phyloP scores from a whole-genome alignment of 2,888 invertebrate species.

The Rhyacophila evoluta region DNA sequence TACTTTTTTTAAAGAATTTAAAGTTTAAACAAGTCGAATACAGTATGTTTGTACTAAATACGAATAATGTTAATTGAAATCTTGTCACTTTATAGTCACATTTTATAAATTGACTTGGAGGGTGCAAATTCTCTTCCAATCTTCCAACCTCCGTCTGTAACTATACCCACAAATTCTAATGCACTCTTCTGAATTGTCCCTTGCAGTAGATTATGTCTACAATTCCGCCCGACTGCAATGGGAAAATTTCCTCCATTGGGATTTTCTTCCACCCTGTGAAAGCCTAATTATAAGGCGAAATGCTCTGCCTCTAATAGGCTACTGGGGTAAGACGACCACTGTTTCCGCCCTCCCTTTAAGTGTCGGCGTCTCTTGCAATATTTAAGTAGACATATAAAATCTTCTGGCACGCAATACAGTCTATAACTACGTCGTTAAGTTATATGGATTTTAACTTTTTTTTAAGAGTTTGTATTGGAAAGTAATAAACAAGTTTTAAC shows the following conservation, averaged over 20 bases:
- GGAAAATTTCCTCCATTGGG: constrained; percentile 1
- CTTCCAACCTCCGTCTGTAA: neutral
- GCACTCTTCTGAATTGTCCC: constrained; percentile 33
- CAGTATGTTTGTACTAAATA: no score
- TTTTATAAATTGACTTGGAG: no score
- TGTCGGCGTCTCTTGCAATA: neutral
- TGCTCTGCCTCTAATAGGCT: constrained; percentile 18
- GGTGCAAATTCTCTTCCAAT: no score
- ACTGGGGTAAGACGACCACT: constrained; percentile 13
- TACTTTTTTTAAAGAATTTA: no score
- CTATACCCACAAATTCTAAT: constrained; percentile 27
- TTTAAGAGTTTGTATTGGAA: no score
- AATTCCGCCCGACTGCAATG: neutral
- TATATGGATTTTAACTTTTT: no score
- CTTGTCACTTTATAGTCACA: no score
- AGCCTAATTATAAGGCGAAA: constrained; percentile 8
- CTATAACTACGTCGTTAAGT: no score
- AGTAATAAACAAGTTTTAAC: no score
- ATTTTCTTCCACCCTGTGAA: constrained; percentile 18
- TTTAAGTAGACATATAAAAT: neutral
- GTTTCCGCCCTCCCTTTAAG: neutral
- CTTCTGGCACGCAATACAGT: neutral
- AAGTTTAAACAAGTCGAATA: no score
- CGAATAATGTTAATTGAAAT: no score
- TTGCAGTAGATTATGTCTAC: constrained; percentile 29